These are phyloP conservation scores for Crocidura indochinensis DNA, from an alignment of 2,797 vertebrate species.

Conservation along the genomic window DNA sequence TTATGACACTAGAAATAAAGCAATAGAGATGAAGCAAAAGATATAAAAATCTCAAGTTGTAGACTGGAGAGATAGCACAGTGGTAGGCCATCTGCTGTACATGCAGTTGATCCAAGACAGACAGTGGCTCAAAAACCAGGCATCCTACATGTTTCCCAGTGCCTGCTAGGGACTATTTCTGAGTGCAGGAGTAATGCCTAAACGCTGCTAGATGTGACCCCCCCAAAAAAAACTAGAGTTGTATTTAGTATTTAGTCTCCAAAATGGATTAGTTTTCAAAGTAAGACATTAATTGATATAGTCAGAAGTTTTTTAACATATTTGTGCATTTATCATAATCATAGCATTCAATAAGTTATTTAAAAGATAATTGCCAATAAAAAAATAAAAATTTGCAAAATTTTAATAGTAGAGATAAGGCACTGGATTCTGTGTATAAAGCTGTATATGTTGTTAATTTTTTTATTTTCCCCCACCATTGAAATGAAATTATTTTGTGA, in stretches of 20 bases:
- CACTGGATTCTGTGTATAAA: not conserved
- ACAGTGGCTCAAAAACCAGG: no score
- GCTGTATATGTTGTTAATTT: not conserved
- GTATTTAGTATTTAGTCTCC: not conserved
- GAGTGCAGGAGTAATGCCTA: no score
- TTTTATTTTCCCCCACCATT: not conserved
- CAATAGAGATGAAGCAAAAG: not conserved
- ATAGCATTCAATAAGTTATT: not conserved
- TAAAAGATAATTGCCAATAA: not conserved
- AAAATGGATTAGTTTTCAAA: conserved; percentile 22
- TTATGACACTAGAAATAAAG: not conserved
- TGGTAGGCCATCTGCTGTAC: no score
- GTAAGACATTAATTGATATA: not conserved
- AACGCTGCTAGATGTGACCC: no score
- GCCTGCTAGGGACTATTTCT: no score
- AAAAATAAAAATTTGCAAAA: conserved; percentile 34
- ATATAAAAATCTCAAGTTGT: not conserved
- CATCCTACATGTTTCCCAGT: no score
- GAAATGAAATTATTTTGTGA: conserved; percentile 37
- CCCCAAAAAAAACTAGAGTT: no score
- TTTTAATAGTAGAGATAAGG: not conserved
- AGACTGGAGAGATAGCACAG: not conserved
- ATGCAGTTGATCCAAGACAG: no score
- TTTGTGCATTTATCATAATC: not conserved
- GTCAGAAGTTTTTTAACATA: not conserved